Base-by-base conservation (phyloP, 2,113 vertebrate species). In the Myrmecobius fasciatus region DNA sequence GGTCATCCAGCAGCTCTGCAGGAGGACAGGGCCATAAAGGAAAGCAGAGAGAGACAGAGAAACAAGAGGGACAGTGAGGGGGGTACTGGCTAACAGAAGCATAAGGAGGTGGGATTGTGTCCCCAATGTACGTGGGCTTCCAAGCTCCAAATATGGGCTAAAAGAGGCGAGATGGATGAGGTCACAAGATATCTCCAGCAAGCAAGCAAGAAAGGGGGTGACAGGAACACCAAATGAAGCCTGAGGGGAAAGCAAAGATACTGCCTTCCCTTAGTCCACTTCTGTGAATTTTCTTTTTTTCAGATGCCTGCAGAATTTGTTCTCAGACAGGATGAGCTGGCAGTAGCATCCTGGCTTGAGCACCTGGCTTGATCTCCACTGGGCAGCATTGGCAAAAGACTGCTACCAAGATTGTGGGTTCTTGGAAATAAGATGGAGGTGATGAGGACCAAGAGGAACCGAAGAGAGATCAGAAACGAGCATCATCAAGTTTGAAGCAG, bases 1-100 rank as follows among this genome's bases (percentile, higher is more conserved):
- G 98, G 99, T 99, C 99, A 98, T 99, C 99, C 99, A 99, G 97
- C 96, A 98, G 99, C 98, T 99, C 99, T 99, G 98, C 98, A 99
- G 99, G 97, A 97, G 91, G 98, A 90, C 92, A 98, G 97, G 91
- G 36, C 94, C 95, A 91, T 97, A 97, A 97, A 96, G 98, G 96
- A 98, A 94, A 95, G 89, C 48, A 98, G 94, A 98, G 96, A 95
- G 94, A 97, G 96, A 97, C 94, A 97, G 95, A 98, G 96, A 98
- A 97, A 97, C 97, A 93, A 96, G 90, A 96, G 91, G 97, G 93
- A 97, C 91, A 96, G 94, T 96, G 96, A 97, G 93, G 95, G 43
- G 94, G 46, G 91, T 89, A 95, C 92, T 93, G 95, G 95, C 92
- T 94, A 89, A 83, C 67, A 96, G 51, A 97, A 94, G 92, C 46